Conservation (phyloP, 1,140 invertebrate species). For the Eulimnadia texana region DNA sequence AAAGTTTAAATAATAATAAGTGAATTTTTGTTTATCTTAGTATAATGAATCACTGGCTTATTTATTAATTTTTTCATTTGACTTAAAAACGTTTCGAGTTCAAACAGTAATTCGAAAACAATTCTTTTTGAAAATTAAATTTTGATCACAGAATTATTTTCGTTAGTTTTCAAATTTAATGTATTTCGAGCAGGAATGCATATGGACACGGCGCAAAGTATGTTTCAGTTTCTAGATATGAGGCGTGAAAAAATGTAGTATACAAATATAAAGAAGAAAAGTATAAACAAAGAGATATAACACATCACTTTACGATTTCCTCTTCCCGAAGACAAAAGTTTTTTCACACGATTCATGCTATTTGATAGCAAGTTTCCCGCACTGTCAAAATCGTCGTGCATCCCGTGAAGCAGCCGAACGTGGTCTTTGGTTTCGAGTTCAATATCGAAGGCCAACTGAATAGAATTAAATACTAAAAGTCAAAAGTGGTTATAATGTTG, state of each 20-base stretch:
- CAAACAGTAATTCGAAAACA: too few relatives aligned
- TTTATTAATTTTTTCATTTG: too few relatives aligned
- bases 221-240: neutral
- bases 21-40: too few relatives aligned
- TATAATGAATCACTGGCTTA: too few relatives aligned
- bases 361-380: slow-evolving; percentile 3
- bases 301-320: slow-evolving; percentile 10
- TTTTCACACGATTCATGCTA: slow-evolving; percentile 10
- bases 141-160: too few relatives aligned
- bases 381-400: slow-evolving; percentile 15
- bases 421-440: slow-evolving; percentile 14
- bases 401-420: slow-evolving; percentile 6
- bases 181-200: neutral
- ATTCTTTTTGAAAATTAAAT: too few relatives aligned
- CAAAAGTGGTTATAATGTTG: neutral
- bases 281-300: slow-evolving; percentile 4
- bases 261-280: slow-evolving; percentile 13
- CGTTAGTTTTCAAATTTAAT: too few relatives aligned
- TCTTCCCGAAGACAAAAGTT: slow-evolving; percentile 7
- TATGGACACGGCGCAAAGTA: neutral
- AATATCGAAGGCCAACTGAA: slow-evolving; percentile 11
- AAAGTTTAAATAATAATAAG: too few relatives aligned
- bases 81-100: too few relatives aligned
- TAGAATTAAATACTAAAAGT: neutral
- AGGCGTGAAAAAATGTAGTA: slow-evolving; percentile 10